Evolutionary conservation across 2,888 invertebrate species (phyloP).

Genomic region (Onchidella celtica): DNA sequence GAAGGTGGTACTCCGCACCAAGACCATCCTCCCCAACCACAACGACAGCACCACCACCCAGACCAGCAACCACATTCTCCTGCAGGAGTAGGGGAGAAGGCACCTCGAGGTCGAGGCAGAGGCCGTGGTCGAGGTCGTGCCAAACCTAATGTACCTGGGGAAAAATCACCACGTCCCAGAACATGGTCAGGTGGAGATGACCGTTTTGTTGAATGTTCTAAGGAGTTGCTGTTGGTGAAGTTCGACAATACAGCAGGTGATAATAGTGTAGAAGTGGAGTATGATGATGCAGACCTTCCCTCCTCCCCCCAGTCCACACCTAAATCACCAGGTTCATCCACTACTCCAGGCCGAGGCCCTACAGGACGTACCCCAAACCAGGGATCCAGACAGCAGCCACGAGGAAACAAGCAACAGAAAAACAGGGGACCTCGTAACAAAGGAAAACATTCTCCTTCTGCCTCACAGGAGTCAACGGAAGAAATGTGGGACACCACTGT

Average conservation of each 20-base stretch:
- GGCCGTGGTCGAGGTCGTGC: conserved; percentile 68
- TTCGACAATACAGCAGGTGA: conserved; percentile 73
- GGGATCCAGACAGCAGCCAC: background rate
- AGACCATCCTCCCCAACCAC: conserved; percentile 12
- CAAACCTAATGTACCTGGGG: conserved; percentile 62
- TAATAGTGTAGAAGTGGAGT: conserved; percentile 69
- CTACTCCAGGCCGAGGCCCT: conserved; percentile 40
- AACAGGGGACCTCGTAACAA: conserved; percentile 4
- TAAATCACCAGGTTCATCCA: conserved; percentile 10
- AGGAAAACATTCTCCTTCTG: background rate
- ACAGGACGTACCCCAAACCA: conserved; percentile 47
- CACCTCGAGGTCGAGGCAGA: conserved; percentile 53
- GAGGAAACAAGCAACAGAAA: conserved; percentile 29
- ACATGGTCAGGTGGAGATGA: conserved; percentile 73
- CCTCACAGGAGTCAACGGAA: background rate
- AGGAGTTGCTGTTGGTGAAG: conserved; percentile 73
- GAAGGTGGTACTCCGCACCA: no score
- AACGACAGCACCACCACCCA: background rate
- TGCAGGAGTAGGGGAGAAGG: conserved; percentile 45
- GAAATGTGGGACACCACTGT: conserved; percentile 14
- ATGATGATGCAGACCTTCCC: conserved; percentile 59
- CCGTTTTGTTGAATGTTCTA: conserved; percentile 71
- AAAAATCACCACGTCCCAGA: conserved; percentile 63
- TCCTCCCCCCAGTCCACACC: conserved; percentile 50
- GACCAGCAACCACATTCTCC: no score